Base-by-base conservation (phyloP, 2,888 invertebrate species). In the Athripsodes cinereus region DNA sequence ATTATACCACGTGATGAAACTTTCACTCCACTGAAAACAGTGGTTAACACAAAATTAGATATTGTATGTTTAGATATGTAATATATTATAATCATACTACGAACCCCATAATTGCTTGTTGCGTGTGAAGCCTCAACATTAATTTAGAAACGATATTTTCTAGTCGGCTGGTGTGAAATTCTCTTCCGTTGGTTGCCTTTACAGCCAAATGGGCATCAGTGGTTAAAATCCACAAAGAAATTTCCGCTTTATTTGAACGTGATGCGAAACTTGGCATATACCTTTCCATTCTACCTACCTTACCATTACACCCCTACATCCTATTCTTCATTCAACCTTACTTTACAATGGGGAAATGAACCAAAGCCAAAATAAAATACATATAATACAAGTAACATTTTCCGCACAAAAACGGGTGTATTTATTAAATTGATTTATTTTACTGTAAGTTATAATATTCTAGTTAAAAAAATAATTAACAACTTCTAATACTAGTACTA, bases 221-320 rank as follows among this genome's bases (percentile, higher is more conserved):
- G 60, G 55, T 49, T 55, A 58, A 56, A 53, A 61, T 58, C 55
- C 52, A 58, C 57, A 63, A 63, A 63, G 61, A 61, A 63, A 18
- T 59, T 63, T 63, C 61, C 57, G 54, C 61, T 49, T 61, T 62
- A 60, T 62, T 62, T 59, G 61, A 20, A 26, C 49, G 34, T 55
- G 31, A 55, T 35, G 54, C 55, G 18, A 40, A 19, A 22, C 21
- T 44, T 31, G n/a, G 16, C 13, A 13, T 16, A 40, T 16, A 40
- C 40, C 13, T 40, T 6, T 10, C 3, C 26, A 26, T 10, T 26
- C 3, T 10, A 26, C 26, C 3, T 3, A 26, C 5, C 26, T 6
- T 26, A 26, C 26, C 26, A 22, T 5, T 26, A 22, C 50, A 46
- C 57, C 57, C 40, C 40, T 55, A 52, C 5, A 6, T 22, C 50